Percentiles rank a stretch among this genome's conserved stretches.
phyloP scores from a whole-genome alignment of 1,140 invertebrate genomes.

The Drosophila simulans region DNA sequence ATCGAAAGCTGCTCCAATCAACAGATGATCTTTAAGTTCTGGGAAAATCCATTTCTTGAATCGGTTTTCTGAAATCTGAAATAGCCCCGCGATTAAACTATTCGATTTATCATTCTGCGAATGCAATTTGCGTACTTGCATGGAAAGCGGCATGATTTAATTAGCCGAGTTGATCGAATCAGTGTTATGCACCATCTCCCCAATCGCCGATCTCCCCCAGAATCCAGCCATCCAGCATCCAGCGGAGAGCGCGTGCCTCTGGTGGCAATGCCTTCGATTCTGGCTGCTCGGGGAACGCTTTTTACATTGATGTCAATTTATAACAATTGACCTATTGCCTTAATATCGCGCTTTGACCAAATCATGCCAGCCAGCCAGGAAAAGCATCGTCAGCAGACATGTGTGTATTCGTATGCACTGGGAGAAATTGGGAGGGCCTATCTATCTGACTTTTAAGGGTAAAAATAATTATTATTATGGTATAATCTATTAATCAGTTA shows the following conservation, averaged over 20 bases:
- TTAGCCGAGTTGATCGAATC: constrained; percentile 75
- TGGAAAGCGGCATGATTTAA: constrained; percentile 70
- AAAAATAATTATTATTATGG: background rate
- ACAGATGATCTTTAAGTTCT: background rate
- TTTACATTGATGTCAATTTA: constrained; percentile 84
- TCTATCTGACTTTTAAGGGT: background rate
- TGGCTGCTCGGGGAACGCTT: constrained; percentile 49
- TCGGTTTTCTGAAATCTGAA: background rate
- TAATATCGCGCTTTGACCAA: constrained; percentile 81
- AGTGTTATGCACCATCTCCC: constrained; percentile 48
- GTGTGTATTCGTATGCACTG: constrained; percentile 16
- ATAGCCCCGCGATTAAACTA: constrained; percentile 6
- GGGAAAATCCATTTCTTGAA: background rate
- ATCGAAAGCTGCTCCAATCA: too few relatives aligned
- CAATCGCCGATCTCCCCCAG: constrained; percentile 19
- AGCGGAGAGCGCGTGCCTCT: constrained; percentile 32
- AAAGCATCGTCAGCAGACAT: constrained; percentile 50
- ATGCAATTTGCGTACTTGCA: constrained; percentile 46
- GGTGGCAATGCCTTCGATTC: constrained; percentile 13
- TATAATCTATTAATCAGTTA: background rate
- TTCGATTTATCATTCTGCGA: constrained; percentile 45
- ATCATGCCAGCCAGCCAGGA: constrained; percentile 66
- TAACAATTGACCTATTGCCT: constrained; percentile 84
- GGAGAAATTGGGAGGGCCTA: background rate
- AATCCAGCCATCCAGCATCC: background rate